Evolutionary conservation across 2,888 invertebrate species (phyloP), one percentile per base, ranked within the genome.

Genomic region (Eristalis intricaria): DNA sequence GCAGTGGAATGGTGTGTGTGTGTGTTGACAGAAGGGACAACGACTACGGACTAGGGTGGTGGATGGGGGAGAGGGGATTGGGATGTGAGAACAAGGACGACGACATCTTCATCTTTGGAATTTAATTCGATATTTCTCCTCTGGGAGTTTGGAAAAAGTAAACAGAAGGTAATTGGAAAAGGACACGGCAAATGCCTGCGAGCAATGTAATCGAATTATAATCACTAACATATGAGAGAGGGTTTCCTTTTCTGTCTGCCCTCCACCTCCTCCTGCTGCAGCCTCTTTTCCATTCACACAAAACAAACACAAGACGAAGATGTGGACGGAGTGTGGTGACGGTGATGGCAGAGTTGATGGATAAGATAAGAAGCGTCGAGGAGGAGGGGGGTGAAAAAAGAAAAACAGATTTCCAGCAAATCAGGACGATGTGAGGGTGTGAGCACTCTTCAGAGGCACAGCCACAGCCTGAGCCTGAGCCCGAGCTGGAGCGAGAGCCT

Each of bases 111-210:
- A 84, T 87, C 77, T 82, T 73, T 76, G 56, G 79, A 87, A 83
- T 83, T 87, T 87, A 87, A 87, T 87, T 87, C 83, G 79, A 87
- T 79, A 83, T 83, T 79, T 79, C 79, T 87, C 83, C 71, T 63
- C 63, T 75, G 86, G 86, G 86, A 83, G 35, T 87, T 86, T 75
- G 60, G 78, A 75, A 86, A 87, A 83, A 50, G 86, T 79, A 87
- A 87, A 87, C 86, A 87, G 70, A 87, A 83, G 83, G 83, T 87
- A 87, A 87, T 87, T 87, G 86, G 83, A 87, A 87, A 87, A 87
- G 83, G 86, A 83, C 83, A 83, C 66, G 70, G 61, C 66, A 86
- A 86, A 87, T 87, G 86, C 86, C 86, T 87, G 79, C 58, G 50
- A 79, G 86, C 86, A 75, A 26, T 79, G 78, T 87, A 87, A 87